These are phyloP conservation scores for Himalopsyche kuldschensis DNA, from an alignment of 2,888 invertebrate species.

Conservation along the genomic window DNA sequence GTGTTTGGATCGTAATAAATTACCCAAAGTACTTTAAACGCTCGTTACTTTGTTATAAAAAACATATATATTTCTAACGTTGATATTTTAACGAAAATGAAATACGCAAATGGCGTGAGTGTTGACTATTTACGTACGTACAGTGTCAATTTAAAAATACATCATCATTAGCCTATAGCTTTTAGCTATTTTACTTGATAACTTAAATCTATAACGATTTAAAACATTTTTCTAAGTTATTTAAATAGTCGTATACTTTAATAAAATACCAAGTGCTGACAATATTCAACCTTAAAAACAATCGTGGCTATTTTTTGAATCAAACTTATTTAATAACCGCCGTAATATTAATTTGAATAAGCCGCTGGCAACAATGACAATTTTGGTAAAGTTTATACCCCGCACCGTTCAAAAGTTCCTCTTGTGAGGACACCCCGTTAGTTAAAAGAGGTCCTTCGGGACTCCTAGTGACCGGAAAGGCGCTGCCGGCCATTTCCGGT, in stretches of 20 bases:
- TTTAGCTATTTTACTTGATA: not conserved
- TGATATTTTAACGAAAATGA: not conserved
- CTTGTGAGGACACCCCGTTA: not conserved
- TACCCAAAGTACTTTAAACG: not conserved
- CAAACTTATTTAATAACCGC: not conserved
- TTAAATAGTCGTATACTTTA: not conserved
- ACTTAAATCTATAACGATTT: not conserved
- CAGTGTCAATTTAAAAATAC: not conserved
- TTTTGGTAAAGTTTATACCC: not conserved
- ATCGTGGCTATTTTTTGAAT: not conserved
- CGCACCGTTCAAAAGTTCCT: not conserved
- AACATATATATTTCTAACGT: not conserved
- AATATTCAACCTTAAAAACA: not conserved
- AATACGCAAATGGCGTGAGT: not conserved
- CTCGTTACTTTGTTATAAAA: not conserved
- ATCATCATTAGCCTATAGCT: not conserved
- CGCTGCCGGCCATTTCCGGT: constrained; percentile 4
- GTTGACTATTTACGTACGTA: not conserved
- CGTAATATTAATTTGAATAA: not conserved
- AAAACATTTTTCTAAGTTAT: not conserved
- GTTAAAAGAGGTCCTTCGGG: not conserved
- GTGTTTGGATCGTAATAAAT: not conserved
- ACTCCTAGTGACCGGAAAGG: constrained; percentile 1
- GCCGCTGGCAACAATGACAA: not conserved
- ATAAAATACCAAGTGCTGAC: not conserved